phyloP scores from a whole-genome alignment of 2,797 vertebrate species.

The Hydrophis major region DNA sequence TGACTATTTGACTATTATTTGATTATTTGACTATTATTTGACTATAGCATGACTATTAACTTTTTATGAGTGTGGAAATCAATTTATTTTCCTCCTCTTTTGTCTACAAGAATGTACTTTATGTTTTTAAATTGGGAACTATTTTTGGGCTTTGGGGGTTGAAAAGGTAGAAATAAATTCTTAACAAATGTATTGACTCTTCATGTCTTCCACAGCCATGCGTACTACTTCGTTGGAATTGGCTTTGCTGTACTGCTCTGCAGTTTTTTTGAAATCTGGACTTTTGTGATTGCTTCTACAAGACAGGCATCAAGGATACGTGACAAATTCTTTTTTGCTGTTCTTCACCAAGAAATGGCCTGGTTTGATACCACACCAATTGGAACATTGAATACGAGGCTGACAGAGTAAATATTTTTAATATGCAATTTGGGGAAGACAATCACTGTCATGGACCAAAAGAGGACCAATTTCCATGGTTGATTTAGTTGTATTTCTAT shows the following conservation, averaged over 20 bases:
- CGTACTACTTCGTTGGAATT: conserved; percentile 72
- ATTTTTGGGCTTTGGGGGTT: neutral
- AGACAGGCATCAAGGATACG: conserved; percentile 73
- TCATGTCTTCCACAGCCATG: conserved; percentile 58
- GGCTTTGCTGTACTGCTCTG: conserved; percentile 67
- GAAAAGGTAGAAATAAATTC: neutral
- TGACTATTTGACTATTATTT: no score
- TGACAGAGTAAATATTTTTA: conserved; percentile 70
- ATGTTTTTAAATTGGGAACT: neutral
- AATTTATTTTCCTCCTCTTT: neutral
- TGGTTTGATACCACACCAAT: conserved; percentile 77
- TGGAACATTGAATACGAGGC: conserved; percentile 71
- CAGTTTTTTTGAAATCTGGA: conserved; percentile 67
- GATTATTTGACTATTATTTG: no score
- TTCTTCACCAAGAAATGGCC: conserved; percentile 79
- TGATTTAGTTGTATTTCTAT: neutral
- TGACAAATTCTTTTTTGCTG: conserved; percentile 73
- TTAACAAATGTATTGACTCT: neutral
- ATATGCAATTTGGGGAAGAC: neutral
- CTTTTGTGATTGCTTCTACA: conserved; percentile 65
- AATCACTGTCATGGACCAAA: neutral
- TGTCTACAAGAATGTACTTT: neutral
- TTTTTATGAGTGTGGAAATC: neutral
- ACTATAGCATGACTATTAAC: neutral
- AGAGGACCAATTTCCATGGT: neutral